Evolutionary conservation across 1,140 invertebrate species (phyloP), one percentile per base, ranked within the genome.

Genomic region (Zeugodacus cucurbitae): DNA sequence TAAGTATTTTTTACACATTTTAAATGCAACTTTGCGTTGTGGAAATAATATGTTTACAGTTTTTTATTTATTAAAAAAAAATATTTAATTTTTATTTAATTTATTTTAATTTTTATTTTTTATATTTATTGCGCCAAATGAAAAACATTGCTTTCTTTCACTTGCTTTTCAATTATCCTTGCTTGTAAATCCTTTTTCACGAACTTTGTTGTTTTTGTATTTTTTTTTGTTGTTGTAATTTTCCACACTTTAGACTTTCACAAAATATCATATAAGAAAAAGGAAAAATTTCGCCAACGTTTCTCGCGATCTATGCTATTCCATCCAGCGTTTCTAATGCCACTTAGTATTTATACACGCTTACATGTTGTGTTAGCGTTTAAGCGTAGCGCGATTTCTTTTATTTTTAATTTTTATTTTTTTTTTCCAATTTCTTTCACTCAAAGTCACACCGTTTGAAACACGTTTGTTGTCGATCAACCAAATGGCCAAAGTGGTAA

Each of bases 401-500:
- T 67, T 67, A 26, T 74, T 74, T n/a, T n/a, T n/a, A n/a, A n/a
- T n/a, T 74, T 74, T 67, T 67, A 26, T 74, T 74, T n/a, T n/a
- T n/a, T n/a, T n/a, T n/a, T n/a, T 26, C 4, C 26, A 87, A 87
- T 37, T 87, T 59, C 54, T 64, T 59, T 64, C 54, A 34, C 86
- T 87, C 54, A 87, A 87, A 87, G 58, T 82, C 74, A 82, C 14
- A 74, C 67, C 67, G 41, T 74, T 74, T 37, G 67, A 74, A 74
- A 74, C 37, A 37, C 74, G 74, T 48, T 82, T 54, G 58, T 22
- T 7, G 2, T 41, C 32, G 17, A 37, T 6, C 34, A 74, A 29
- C 29, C 74, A 44, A 82, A 48, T 82, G n/a, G 74, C 22, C 26
- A 48, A 82, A 54, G n/a, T 29, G 74, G 74, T 48, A 82, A 48